phyloP scores from a whole-genome alignment of 1,140 invertebrate species.

The Arion vulgaris region DNA sequence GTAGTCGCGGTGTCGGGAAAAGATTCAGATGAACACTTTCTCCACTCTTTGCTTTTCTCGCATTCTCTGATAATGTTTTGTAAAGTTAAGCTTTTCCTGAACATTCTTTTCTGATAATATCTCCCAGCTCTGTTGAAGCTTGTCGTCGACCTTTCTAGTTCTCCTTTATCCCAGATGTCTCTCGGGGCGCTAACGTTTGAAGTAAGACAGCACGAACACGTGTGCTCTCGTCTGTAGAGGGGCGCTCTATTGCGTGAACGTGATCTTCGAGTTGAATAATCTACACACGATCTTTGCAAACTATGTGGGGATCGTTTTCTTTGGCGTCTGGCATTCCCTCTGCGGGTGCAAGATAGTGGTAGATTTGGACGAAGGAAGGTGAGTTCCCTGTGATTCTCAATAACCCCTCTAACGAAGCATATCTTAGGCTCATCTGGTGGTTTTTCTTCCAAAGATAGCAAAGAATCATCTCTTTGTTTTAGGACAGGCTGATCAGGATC shows the following conservation, averaged over 20 bases:
- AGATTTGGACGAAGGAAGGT: background rate
- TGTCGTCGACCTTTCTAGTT: background rate
- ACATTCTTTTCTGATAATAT: background rate
- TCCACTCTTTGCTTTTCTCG: slow-evolving; percentile 4
- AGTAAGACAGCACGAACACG: background rate
- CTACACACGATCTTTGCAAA: background rate
- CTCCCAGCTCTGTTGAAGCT: background rate
- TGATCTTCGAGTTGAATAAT: background rate
- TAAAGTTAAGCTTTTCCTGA: background rate
- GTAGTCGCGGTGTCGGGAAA: too few relatives aligned
- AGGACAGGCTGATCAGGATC: too few relatives aligned
- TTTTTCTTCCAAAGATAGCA: background rate
- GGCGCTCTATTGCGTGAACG: background rate
- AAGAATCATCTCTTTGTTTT: too few relatives aligned
- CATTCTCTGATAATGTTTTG: background rate
- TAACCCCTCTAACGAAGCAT: background rate
- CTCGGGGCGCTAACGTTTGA: background rate
- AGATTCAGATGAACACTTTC: too few relatives aligned
- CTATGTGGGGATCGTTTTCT: background rate
- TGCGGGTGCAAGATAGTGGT: background rate
- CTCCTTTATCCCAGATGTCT: background rate
- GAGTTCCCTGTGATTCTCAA: background rate
- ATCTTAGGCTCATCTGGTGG: background rate
- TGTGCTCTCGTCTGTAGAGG: background rate
- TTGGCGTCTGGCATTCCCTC: background rate